These are phyloP conservation scores for Chouioia cunea DNA, from an alignment of 2,888 invertebrate genomes.

Conservation along the genomic window DNA sequence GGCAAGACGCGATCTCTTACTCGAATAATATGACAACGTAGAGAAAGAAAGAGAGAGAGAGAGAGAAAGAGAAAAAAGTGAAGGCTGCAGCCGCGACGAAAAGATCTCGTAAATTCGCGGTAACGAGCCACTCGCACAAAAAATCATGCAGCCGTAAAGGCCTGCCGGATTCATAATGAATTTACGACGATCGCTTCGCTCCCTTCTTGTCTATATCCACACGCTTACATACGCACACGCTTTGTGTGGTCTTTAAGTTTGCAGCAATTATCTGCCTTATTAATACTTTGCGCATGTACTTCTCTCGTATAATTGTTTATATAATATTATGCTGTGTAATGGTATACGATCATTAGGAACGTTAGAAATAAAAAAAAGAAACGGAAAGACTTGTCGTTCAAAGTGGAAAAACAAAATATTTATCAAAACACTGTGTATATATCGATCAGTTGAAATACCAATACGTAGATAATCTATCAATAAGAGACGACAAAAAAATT, in stretches of 20 bases:
- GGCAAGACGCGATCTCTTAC: slow-evolving; percentile 27
- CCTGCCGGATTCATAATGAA: slow-evolving; percentile 40
- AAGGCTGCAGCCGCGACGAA: not conserved
- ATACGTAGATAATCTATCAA: too few species aligned
- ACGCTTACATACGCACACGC: not conserved
- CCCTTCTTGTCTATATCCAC: not conserved
- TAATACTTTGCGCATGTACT: too few species aligned
- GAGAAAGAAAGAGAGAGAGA: not conserved
- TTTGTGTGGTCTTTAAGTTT: slow-evolving; percentile 32
- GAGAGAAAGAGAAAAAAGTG: slow-evolving; percentile 1
- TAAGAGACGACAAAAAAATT: too few species aligned
- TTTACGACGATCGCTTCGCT: slow-evolving; percentile 19
- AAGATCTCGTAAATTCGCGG: slow-evolving; percentile 42
- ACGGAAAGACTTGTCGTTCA: too few species aligned
- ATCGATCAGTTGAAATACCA: too few species aligned
- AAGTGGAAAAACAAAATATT: too few species aligned
- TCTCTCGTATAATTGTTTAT: too few species aligned
- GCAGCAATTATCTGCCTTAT: not conserved
- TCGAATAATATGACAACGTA: not conserved
- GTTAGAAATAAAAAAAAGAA: not conserved
- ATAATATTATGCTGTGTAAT: too few species aligned
- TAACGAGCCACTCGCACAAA: slow-evolving; percentile 37
- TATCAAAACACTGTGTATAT: too few species aligned
- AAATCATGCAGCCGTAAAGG: slow-evolving; percentile 21
- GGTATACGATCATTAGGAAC: too few species aligned